phyloP scores from a whole-genome alignment of 2,797 vertebrate species.

The Luscinia megarhynchos region DNA sequence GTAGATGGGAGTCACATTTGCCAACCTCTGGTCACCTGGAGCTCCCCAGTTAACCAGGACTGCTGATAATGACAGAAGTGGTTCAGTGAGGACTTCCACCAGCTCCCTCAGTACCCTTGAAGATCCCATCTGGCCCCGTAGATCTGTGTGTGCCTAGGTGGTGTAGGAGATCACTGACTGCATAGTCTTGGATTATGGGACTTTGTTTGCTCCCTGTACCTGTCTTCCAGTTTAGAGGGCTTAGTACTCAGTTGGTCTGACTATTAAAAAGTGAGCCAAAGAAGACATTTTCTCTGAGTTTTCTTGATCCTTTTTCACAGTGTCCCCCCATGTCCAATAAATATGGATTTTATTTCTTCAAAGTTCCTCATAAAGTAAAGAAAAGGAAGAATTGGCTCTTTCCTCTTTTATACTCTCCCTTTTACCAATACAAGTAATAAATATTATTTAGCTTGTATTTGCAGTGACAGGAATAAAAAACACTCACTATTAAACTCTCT shows the following conservation, averaged over 20 bases:
- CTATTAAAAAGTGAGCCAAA: background rate
- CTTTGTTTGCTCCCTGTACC: background rate
- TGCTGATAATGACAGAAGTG: background rate
- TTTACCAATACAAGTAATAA: background rate
- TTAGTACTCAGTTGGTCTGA: background rate
- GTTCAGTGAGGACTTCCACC: background rate
- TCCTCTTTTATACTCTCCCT: background rate
- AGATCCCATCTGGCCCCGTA: background rate
- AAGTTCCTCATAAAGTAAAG: background rate
- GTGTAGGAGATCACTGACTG: background rate
- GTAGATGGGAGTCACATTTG: too few species aligned
- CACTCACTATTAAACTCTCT: background rate
- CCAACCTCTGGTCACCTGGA: background rate
- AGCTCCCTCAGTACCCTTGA: background rate
- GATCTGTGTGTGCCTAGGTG: background rate
- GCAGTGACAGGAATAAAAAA: background rate
- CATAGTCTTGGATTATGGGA: background rate
- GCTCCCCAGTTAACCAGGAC: background rate
- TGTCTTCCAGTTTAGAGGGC: background rate
- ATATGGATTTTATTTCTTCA: background rate
- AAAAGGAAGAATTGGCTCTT: background rate
- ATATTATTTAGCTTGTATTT: background rate
- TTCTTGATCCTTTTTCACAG: background rate
- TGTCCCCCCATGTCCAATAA: background rate
- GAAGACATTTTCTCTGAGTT: background rate